Evolutionary conservation across 2,888 invertebrate genomes (phyloP), one percentile per base, ranked within the genome.

Genomic region (Philereme vetulata): DNA sequence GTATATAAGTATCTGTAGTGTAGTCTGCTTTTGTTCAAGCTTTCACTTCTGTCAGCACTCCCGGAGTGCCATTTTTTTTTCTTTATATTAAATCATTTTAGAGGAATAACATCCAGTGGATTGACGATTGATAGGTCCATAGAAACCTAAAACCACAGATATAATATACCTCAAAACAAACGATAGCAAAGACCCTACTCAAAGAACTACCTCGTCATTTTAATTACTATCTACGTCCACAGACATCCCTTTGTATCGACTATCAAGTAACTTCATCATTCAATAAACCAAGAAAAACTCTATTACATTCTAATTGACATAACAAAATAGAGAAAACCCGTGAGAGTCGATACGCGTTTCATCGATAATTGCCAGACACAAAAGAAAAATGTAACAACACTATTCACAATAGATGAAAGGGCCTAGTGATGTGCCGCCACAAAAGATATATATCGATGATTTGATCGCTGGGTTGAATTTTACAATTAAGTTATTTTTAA

Each of bases 401-500:
- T 80, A 79, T 64, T 70, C 72, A 71, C 48, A 67, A 66, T 68
- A 71, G 70, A 72, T 69, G 70, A 79, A 38, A 78, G 74, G 70
- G 67, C 62, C 62, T 76, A 78, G 78, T 79, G 82, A 77, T 71
- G 78, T 65, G 79, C 78, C 79, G 76, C 72, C 73, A 76, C 73
- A 77, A 78, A 75, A 75, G 80, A 75, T 74, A 72, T 58, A 67
- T 77, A 80, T 84, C 77, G 73, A 74, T 50, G 51, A 32, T 46
- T 51, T 48, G 48, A 52, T 52, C 10, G 49, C 21, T 54, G 71
- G 73, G 66, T 61, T 75, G 68, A 71, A 77, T 79, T 72, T 80
- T 71, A 79, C 68, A 80, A 81, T 81, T 84, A 81, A 85, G 81
- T 80, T 72, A 72, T 76, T 80, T 82, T 78, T 82, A 79, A 86